Conservation (phyloP, 2,888 invertebrate species). For the Cremastinae sp. region DNA sequence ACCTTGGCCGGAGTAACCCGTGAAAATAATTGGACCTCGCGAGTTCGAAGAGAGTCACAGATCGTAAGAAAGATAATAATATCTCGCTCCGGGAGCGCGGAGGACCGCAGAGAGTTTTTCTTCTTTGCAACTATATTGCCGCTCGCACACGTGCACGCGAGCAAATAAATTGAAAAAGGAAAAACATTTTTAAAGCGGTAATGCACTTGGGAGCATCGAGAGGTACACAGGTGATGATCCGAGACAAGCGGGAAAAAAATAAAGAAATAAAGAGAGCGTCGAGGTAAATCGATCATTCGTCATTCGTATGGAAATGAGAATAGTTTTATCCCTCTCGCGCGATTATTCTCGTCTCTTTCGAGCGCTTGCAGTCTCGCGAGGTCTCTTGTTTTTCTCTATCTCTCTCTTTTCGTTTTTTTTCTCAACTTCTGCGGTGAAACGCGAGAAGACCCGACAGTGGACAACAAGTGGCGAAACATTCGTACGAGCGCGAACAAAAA, state of each 20-base stretch:
- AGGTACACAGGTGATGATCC: not conserved
- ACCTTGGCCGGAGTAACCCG: conserved; percentile 48
- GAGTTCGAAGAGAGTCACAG: conserved; percentile 60
- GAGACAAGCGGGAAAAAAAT: not conserved
- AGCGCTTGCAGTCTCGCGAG: not conserved
- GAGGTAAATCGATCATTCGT: conserved; percentile 57
- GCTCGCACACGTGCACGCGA: not conserved
- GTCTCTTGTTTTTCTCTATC: conserved; percentile 23
- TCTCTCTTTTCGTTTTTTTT: conserved; percentile 11
- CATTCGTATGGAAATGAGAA: conserved; percentile 58
- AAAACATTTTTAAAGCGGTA: conserved; percentile 2
- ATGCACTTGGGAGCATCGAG: conserved; percentile 5
- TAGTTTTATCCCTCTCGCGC: not conserved
- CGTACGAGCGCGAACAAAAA: conserved; percentile 42
- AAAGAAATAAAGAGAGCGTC: conserved; percentile 31
- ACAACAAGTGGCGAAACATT: conserved; percentile 46
- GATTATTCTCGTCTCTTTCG: not conserved
- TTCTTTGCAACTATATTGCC: conserved; percentile 34
- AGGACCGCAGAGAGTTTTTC: conserved; percentile 36
- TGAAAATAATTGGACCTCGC: conserved; percentile 59
- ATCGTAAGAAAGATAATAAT: conserved; percentile 57
- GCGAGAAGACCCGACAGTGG: conserved; percentile 18
- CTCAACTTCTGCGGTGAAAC: conserved; percentile 16
- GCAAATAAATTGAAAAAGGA: not conserved
- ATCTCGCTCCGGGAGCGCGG: conserved; percentile 43